Evolutionary conservation across 2,888 invertebrate genomes (phyloP).

Genomic region (Himalopsyche kuldschensis): DNA sequence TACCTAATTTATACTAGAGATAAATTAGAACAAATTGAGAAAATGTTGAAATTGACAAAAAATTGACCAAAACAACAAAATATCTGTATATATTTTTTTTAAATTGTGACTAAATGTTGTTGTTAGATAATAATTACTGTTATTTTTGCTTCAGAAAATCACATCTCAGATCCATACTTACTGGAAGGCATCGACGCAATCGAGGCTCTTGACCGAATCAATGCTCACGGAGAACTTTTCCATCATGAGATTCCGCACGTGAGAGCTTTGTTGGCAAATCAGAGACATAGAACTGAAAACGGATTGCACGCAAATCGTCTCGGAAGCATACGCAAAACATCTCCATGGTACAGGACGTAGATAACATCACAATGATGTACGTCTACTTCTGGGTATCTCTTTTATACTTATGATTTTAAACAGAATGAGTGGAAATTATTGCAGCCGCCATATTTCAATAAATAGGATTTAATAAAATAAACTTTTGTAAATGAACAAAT

Average conservation of each 20-base stretch:
- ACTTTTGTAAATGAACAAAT: too few relatives aligned
- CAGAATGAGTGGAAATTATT: not conserved
- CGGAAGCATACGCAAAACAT: slow-evolving; percentile 63
- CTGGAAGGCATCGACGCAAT: slow-evolving; percentile 63
- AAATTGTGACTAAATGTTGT: not conserved
- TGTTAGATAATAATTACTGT: not conserved
- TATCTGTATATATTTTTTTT: too few relatives aligned
- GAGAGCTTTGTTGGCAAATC: slow-evolving; percentile 62
- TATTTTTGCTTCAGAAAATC: slow-evolving; percentile 19
- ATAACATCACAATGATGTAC: not conserved
- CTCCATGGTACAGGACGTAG: slow-evolving; percentile 60
- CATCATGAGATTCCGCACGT: slow-evolving; percentile 69
- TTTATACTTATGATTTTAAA: not conserved
- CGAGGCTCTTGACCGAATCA: slow-evolving; percentile 58
- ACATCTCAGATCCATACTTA: slow-evolving; percentile 42
- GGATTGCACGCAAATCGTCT: slow-evolving; percentile 63
- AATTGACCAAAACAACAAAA: too few relatives aligned
- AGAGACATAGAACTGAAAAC: slow-evolving; percentile 61
- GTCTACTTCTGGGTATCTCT: not conserved
- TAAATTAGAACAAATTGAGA: too few relatives aligned
- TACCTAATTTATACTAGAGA: too few relatives aligned
- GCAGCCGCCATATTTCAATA: not conserved
- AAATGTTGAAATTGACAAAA: too few relatives aligned
- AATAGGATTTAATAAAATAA: not conserved
- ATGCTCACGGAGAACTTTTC: slow-evolving; percentile 61